phyloP scores from a whole-genome alignment of 2,888 invertebrate genomes.

The Eupithecia abbreviata region DNA sequence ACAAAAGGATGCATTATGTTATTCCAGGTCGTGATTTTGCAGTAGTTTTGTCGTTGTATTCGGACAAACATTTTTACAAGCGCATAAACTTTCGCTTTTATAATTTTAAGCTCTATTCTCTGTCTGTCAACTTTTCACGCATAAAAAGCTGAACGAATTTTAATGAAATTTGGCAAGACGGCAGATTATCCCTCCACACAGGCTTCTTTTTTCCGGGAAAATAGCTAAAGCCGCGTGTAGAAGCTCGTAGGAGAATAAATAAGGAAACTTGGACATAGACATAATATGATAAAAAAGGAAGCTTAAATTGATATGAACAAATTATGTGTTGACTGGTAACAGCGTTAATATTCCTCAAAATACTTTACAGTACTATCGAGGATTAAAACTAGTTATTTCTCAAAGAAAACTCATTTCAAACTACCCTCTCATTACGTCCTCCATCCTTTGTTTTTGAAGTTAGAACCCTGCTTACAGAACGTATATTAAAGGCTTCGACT shows the following conservation, averaged over 20 bases:
- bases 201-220: too few relatives aligned
- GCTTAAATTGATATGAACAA: too few relatives aligned
- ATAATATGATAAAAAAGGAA: too few relatives aligned
- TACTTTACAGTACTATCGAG: not conserved
- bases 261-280: too few relatives aligned
- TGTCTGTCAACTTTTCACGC: not conserved
- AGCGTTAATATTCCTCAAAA: not conserved
- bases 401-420: not conserved
- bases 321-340: too few relatives aligned
- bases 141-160: not conserved
- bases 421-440: conserved; percentile 3
- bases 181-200: too few relatives aligned
- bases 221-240: too few relatives aligned
- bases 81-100: not conserved
- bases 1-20: too few relatives aligned
- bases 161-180: too few relatives aligned
- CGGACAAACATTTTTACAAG: not conserved
- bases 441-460: conserved; percentile 10
- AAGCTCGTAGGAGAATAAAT: too few relatives aligned
- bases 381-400: not conserved
- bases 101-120: not conserved
- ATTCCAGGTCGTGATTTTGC: too few relatives aligned
- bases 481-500: conserved; percentile 26
- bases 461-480: conserved; percentile 14
- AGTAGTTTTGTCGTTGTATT: not conserved